Base-by-base conservation (phyloP, 1,140 invertebrate species). In the Diorhabda sublineata region DNA sequence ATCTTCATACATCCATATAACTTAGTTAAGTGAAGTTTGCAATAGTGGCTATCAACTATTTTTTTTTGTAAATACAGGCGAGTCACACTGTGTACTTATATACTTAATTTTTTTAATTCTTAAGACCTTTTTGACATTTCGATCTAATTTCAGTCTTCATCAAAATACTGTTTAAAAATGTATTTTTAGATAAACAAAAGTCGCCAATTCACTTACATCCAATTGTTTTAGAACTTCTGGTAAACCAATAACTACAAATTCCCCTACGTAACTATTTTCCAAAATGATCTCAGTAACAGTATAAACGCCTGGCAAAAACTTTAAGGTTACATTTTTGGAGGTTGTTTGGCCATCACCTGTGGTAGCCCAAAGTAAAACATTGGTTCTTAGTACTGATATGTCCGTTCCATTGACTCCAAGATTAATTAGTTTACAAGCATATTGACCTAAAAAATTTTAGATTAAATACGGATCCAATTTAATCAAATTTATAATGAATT, bases 361-460 rank as follows among this genome's bases (percentile, higher is more conserved):
- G 44, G 45, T 66, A 26, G 73, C 77, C 71, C 74, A 75, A 44
- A 78, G 47, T 3, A 62, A 62, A 6, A 80, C 58, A 45, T 77
- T 70, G 0, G 75, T 76, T 58, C 70, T 60, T 56, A 78, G 65
- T 7, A 71, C 26, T 43, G 75, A 71, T 58, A 71, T 71, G 43
- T 76, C 69, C 0, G 66, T 61, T 42, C 57, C 71, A 56, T 71
- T 72, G 45, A 58, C n/a, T 8, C 65, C 72, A 11, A 67, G 57
- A 44, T 74, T 66, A 6, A 71, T 67, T 26, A 81, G 67, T 66
- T 77, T 71, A 66, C 79, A 81, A n/a, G 73, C 72, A 69, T 81
- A 81, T 62, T 74, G 74, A 41, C 79, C 78, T 79, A 59, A 61
- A 75, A 75, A 59, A n/a, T 2, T n/a, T 56, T 56, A 56, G n/a